These are phyloP conservation scores for Xestia sexstrigata DNA, from an alignment of 2,888 invertebrate species.

Conservation along the genomic window DNA sequence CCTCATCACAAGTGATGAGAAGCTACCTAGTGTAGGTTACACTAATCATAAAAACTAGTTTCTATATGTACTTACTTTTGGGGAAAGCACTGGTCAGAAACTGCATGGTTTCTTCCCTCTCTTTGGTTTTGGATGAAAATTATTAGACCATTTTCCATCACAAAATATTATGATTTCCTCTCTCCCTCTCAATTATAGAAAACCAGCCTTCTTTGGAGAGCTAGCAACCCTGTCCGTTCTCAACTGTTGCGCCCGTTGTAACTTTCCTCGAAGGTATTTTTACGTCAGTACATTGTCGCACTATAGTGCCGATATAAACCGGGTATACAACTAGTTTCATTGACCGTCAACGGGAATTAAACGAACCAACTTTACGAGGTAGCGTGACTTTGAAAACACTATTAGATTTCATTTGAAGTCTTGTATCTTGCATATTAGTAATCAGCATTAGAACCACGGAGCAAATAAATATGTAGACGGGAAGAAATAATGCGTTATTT, in stretches of 20 bases:
- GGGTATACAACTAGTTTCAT: constrained; percentile 10
- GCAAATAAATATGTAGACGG: neutral
- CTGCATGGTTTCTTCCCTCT: neutral
- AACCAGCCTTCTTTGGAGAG: neutral
- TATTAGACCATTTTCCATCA: neutral
- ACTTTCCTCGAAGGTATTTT: constrained; percentile 42
- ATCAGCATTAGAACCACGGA: too few relatives aligned
- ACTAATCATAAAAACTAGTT: too few relatives aligned
- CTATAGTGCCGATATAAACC: constrained; percentile 12
- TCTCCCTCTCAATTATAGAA: neutral
- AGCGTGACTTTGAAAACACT: constrained; percentile 19
- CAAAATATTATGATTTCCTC: neutral
- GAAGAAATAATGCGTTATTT: neutral
- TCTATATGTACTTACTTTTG: neutral
- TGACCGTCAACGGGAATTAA: constrained; percentile 16
- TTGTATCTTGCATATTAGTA: neutral
- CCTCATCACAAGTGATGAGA: too few relatives aligned
- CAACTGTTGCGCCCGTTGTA: constrained; percentile 29
- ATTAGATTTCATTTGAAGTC: constrained; percentile 5
- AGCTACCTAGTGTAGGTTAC: too few relatives aligned
- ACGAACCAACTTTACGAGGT: constrained; percentile 15
- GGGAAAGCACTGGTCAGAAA: neutral
- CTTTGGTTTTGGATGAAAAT: neutral
- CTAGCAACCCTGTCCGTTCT: constrained; percentile 18
- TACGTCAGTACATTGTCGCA: constrained; percentile 34